Conservation (phyloP, 2,797 vertebrate genomes). For the Xenops minutus region DNA sequence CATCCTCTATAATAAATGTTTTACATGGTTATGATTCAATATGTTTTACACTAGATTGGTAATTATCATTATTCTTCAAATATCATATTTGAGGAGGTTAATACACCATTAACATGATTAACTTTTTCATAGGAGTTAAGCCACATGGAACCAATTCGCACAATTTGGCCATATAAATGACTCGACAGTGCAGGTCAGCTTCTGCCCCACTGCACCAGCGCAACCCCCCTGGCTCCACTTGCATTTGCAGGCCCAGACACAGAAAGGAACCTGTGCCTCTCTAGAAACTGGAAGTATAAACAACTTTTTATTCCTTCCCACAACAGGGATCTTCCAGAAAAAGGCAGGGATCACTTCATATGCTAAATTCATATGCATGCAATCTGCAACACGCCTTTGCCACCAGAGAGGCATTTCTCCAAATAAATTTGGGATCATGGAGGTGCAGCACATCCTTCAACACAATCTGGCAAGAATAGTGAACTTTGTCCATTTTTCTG, state of each 20-base stretch:
- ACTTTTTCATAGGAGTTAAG: conserved; percentile 38
- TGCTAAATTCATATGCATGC: not conserved
- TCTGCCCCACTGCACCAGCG: not conserved
- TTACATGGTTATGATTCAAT: conserved; percentile 6
- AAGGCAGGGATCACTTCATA: not conserved
- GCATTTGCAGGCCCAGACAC: not conserved
- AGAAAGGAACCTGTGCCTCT: not conserved
- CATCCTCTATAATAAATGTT: not conserved
- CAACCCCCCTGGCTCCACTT: not conserved
- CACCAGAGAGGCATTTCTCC: not conserved
- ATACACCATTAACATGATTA: conserved; percentile 30
- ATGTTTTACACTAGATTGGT: not conserved
- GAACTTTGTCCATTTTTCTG: not conserved
- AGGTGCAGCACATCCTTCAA: not conserved
- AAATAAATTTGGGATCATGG: not conserved
- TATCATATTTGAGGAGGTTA: conserved; percentile 11
- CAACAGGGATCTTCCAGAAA: not conserved
- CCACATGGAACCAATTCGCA: conserved; percentile 17
- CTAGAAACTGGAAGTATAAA: not conserved
- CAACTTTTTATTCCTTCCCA: not conserved
- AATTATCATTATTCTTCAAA: conserved; percentile 43
- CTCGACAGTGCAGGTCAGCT: not conserved
- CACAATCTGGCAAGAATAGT: not conserved
- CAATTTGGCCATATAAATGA: not conserved
- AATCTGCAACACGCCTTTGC: not conserved